Evolutionary conservation across 2,888 invertebrate genomes (phyloP), one percentile per base, ranked within the genome.

Genomic region (Rotaria macrura): DNA sequence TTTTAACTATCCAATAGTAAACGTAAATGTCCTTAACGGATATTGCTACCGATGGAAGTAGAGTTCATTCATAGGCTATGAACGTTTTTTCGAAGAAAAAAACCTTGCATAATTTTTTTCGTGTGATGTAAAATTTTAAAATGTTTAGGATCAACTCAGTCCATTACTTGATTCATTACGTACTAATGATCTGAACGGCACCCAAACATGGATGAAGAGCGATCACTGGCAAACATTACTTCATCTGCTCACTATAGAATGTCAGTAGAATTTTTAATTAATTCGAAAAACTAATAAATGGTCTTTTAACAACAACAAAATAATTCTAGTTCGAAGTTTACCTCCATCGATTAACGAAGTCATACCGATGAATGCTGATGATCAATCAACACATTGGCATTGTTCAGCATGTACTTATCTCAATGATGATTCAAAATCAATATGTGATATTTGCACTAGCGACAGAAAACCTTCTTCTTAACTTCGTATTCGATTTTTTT

Each of bases 321-420:
- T 83, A 9, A 47, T 25, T 74, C 25, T 40, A 52, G 34, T 85
- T 54, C n/a, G 38, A 12, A 6, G 1, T 83, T n/a, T 23, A 34
- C 34, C 25, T 34, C 25, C 10, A 65, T 72, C 65, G 34, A 34
- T 29, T 2, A 85, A 52, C 7, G 17, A 34, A 6, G n/a, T 83
- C n/a, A 85, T 88, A 34, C 87, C 88, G 0, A 87, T 88, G 34
- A 88, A 88, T 83, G 85, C 87, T n/a, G 88, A 89, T 91, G 1
- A 91, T 92, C 86, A 89, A 92, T 74, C 40, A 25, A 25, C 43
- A 10, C 92, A 93, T 88, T 97, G 97, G 97, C 95, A 95, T 52
- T 97, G 97, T 91, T 93, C 93, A 88, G 94, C 95, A 89, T 97
- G 97, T 93, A 97, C 97, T 87, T 97, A 94, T 92, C 93, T 96